Base-by-base conservation (phyloP, 1,140 invertebrate genomes). In the Drosophila ohnishii region DNA sequence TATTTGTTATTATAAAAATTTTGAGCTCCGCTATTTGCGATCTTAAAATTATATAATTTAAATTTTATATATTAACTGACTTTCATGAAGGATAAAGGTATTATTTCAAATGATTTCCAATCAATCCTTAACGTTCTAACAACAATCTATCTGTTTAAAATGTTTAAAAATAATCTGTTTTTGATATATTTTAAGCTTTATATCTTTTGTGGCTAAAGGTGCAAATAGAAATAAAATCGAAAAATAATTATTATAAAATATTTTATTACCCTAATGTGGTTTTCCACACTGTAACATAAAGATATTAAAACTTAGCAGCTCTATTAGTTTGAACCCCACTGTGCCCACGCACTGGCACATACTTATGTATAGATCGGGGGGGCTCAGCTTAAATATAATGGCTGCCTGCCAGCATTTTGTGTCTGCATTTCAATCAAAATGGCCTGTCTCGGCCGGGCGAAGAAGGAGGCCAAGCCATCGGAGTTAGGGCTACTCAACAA, bases 341-440 rank as follows among this genome's bases (percentile, higher is more conserved):
- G 51, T 71, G 2, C 9, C 5, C 14, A 35, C 28, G 22, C 51
- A 69, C n/a, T 40, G 28, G 50, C 22, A 60, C 39, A 71, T 42
- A 59, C 35, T 47, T 53, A 64, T 58, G 35, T 56, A 78, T 39
- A 76, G 66, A 80, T 85, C 77, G 76, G 64, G 76, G 73, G 50
- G 76, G 73, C 47, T 75, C 79, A 64, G 83, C 83, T 87, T 87
- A 88, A 87, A 87, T 77, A 83, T 87, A 87, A 88, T 87, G 76
- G 73, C 79, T 80, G 80, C 72, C 80, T 73, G 80, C 80, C 84
- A 88, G 84, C 84, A 87, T 84, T 87, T 88, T 78, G 55, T 64
- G 67, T 73, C 66, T 84, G 71, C 76, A 71, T 73, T 75, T 88
- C 75, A 75, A 66, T 65, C 66, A 69, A 70, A 83, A 83, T 78